A percentile compares a stretch with the other conserved stretches of the same genome.
These are phyloP conservation scores for Gandaritis pyraliata DNA, from an alignment of 2,888 invertebrate genomes.

Conservation along the genomic window DNA sequence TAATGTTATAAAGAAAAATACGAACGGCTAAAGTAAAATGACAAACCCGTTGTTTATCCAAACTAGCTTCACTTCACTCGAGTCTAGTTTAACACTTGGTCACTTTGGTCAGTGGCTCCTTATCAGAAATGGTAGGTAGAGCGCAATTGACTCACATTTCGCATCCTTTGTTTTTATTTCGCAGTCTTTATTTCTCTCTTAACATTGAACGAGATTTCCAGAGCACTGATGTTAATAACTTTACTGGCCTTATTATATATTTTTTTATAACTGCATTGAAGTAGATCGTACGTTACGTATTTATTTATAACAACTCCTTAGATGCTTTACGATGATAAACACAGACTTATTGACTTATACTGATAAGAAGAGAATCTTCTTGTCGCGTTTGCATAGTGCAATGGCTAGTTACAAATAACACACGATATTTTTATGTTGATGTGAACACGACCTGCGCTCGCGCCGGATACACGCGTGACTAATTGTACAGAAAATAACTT, in stretches of 20 bases:
- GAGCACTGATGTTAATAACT: neutral
- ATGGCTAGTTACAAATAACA: conserved; percentile 31
- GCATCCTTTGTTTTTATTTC: conserved; percentile 1
- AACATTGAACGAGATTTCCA: neutral
- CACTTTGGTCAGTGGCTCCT: conserved; percentile 8
- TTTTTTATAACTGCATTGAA: conserved; percentile 22
- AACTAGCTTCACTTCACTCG: conserved; percentile 5
- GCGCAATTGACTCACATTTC: conserved; percentile 46
- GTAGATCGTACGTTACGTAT: neutral
- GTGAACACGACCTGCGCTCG: conserved; percentile 62
- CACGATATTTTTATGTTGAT: conserved; percentile 41
- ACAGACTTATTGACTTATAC: conserved; percentile 29
- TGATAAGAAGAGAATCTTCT: conserved; percentile 37
- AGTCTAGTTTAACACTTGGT: conserved; percentile 6
- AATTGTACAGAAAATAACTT: conserved; percentile 83
- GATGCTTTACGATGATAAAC: conserved; percentile 32
- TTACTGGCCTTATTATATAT: neutral
- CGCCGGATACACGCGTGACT: conserved; percentile 83
- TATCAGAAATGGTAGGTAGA: conserved; percentile 16
- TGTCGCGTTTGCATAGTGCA: conserved; percentile 30
- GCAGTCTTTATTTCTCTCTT: neutral
- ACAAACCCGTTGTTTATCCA: conserved; percentile 2
- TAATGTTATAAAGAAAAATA: conserved; percentile 3
- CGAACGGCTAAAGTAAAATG: neutral
- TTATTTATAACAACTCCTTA: conserved; percentile 23